phyloP scores from a whole-genome alignment of 92 coral and sea anemone genomes.

The Phenganax marumi region DNA sequence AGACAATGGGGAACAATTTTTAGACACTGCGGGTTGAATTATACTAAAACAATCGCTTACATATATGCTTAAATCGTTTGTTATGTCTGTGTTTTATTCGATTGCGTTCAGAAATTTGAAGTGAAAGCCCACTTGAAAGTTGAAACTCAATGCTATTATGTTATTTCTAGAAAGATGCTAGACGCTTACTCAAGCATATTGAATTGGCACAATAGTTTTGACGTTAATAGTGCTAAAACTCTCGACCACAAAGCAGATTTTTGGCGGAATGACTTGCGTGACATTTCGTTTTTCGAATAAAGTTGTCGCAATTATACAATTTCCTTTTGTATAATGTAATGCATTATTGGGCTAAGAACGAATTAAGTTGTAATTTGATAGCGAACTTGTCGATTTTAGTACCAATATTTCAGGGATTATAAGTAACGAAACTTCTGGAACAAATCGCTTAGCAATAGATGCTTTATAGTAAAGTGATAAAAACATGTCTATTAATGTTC shows the following conservation, averaged over 20 bases:
- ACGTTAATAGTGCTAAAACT: not conserved
- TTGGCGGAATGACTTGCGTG: not conserved
- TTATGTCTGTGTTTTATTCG: not conserved
- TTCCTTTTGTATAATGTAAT: not conserved
- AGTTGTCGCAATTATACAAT: constrained; percentile 1
- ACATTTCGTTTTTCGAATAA: not conserved
- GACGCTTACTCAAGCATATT: constrained; percentile 1
- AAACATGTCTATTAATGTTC: too few relatives aligned
- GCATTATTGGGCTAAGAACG: not conserved
- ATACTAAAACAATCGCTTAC: not conserved
- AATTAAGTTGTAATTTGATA: not conserved
- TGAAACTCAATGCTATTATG: not conserved
- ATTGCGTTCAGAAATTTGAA: not conserved
- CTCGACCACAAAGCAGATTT: not conserved
- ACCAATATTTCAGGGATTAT: too few relatives aligned
- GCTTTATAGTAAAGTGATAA: too few relatives aligned
- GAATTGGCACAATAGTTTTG: not conserved
- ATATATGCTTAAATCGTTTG: not conserved
- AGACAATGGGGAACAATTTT: not conserved
- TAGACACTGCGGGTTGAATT: not conserved
- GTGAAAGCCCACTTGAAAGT: not conserved
- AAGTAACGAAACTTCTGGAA: too few relatives aligned
- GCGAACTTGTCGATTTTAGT: too few relatives aligned
- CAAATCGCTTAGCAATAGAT: too few relatives aligned
- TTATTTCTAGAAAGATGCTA: not conserved